Evolutionary conservation across 2,797 vertebrate genomes (phyloP).

Genomic region (Acrossocheilus fasciatus): DNA sequence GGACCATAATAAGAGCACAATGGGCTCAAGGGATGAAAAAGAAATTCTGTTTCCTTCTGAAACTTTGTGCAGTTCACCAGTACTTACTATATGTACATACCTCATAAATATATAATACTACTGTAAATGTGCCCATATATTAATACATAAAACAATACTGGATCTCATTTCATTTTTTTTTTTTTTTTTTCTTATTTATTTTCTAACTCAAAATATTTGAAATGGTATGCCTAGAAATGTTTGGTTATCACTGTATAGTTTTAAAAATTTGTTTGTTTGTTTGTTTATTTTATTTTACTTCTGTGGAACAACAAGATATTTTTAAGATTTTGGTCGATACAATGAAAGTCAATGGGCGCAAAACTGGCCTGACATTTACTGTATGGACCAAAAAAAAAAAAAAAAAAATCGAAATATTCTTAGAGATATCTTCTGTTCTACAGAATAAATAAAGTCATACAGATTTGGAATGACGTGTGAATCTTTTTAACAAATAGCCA

Average conservation of each 20-base stretch:
- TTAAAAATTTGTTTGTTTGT: not conserved
- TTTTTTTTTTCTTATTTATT: not conserved
- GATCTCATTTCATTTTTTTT: not conserved
- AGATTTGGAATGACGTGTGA: not conserved
- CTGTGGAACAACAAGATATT: not conserved
- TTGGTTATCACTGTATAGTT: not conserved
- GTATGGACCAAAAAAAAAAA: not conserved
- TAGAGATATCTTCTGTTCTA: too few species aligned
- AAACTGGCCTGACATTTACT: not conserved
- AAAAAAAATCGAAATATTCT: too few species aligned
- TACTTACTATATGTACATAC: not conserved
- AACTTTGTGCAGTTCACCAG: not conserved
- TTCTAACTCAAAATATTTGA: not conserved
- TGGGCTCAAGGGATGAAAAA: not conserved
- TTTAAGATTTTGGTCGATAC: not conserved
- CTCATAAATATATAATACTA: not conserved
- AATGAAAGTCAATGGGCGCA: not conserved
- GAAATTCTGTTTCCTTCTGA: not conserved
- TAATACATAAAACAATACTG: not conserved
- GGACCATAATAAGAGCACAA: not conserved
- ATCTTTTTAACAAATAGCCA: not conserved
- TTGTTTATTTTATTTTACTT: not conserved
- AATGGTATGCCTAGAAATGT: too few species aligned
- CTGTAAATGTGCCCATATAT: not conserved
- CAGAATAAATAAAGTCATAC: too few species aligned